Evolutionary conservation across 2,888 invertebrate genomes (phyloP), one percentile per base, ranked within the genome.

Genomic region (Acanthosepion esculentum): DNA sequence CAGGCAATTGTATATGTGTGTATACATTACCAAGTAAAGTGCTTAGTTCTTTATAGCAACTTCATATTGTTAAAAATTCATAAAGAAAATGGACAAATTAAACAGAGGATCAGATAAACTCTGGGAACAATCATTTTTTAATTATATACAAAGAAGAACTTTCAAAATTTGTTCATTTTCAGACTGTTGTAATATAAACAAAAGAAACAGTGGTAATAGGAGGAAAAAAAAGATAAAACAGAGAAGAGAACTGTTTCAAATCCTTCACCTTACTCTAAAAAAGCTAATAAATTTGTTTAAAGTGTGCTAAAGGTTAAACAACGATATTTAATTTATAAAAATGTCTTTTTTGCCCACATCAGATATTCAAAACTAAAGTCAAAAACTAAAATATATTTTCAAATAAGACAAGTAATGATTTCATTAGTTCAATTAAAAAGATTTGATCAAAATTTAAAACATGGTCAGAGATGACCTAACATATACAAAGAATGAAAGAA

Each of bases 291-390:
- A 78, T 33, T 12, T 78, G 12, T 78, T n/a, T 33, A 5, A 78
- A 78, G 78, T 78, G 78, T 78, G 78, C 78, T 78, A 78, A 78
- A 78, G n/a, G 78, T 33, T 78, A 78, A 78, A 78, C 78, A 78
- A 78, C 8, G n/a, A 3, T n/a, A n/a, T 78, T 78, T 18, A 33
- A 33, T 78, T n/a, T 78, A 78, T 4, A 33, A 78, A n/a, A n/a
- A 12, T 3, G n/a, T 15, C 33, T 78, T 59, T 33, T 78, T 78
- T 29, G 78, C 78, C 78, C n/a, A 78, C 20, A 59, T 59, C 59
- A 59, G 23, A 59, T 59, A 59, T 59, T 59, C 59, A 59, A 59
- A 59, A 59, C 59, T 59, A 59, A 78, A n/a, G n/a, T 78, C 10
- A 78, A 78, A 78, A 78, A 59, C 20, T 78, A n/a, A 78, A 15